Evolutionary conservation across 2,797 vertebrate genomes (phyloP).

Genomic region (Betta splendens): DNA sequence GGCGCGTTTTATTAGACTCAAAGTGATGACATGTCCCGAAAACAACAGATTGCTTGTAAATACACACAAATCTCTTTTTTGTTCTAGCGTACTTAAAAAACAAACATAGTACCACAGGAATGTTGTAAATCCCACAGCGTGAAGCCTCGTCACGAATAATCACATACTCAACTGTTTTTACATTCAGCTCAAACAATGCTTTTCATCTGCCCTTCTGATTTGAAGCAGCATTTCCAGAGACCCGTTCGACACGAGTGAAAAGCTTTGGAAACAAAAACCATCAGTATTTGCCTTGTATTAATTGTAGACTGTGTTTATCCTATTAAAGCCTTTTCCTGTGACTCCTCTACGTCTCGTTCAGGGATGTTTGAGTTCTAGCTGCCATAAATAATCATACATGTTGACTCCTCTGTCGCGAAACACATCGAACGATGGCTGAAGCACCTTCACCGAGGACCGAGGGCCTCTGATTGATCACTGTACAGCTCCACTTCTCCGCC

Average conservation of each 20-base stretch:
- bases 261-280: conserved; percentile 42
- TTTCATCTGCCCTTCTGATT: conserved; percentile 41
- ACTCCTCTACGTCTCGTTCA: neutral
- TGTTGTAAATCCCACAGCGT: conserved; percentile 58
- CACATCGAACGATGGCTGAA: conserved; percentile 53
- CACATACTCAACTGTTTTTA: conserved; percentile 68
- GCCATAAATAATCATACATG: conserved; percentile 73
- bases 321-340: conserved; percentile 7
- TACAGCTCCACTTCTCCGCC: conserved; percentile 37
- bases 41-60: conserved; percentile 66
- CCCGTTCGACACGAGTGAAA: conserved; percentile 63
- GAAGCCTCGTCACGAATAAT: conserved; percentile 57
- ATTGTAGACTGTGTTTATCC: conserved; percentile 31
- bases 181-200: conserved; percentile 71
- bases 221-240: conserved; percentile 53
- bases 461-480: conserved; percentile 59
- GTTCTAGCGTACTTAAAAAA: conserved; percentile 46
- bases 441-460: conserved; percentile 55
- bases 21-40: conserved; percentile 37
- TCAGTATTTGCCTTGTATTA: conserved; percentile 15
- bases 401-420: conserved; percentile 63
- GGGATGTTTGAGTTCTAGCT: conserved; percentile 59
- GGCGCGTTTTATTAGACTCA: conserved; percentile 37
- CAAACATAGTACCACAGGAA: conserved; percentile 59
- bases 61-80: conserved; percentile 55